phyloP scores from a whole-genome alignment of 1,140 invertebrate genomes.

The Scylla paramamosain region DNA sequence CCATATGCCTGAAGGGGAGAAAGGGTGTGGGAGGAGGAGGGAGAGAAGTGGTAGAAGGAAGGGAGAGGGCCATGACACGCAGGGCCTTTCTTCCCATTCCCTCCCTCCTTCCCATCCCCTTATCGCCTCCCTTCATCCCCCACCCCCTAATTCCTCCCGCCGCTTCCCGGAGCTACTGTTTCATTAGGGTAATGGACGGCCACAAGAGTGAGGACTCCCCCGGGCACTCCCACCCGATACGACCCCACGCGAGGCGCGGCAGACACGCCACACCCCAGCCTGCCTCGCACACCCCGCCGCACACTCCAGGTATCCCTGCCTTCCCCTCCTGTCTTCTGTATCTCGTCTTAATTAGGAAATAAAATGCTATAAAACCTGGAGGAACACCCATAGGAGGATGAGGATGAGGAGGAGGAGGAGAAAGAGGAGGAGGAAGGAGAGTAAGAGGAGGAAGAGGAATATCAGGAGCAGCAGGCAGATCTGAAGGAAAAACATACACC shows the following conservation, averaged over 20 bases:
- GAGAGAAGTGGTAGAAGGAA: not conserved
- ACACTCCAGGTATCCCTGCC: not conserved
- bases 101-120: not conserved
- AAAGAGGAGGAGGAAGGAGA: not conserved
- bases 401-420: not conserved
- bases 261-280: slow-evolving; percentile 53
- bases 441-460: not conserved
- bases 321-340: not conserved
- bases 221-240: slow-evolving; percentile 58
- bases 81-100: not conserved
- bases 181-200: slow-evolving; percentile 71
- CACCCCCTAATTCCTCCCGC: not conserved
- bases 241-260: slow-evolving; percentile 40
- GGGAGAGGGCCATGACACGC: not conserved
- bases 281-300: not conserved
- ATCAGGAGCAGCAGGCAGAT: not conserved
- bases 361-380: not conserved
- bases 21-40: not conserved
- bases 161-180: slow-evolving; percentile 42
- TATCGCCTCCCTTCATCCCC: not conserved
- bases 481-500: too few species aligned
- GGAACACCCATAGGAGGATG: not conserved
- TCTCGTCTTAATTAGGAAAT: slow-evolving; percentile 40
- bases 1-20: not conserved
- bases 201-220: slow-evolving; percentile 45